A percentile compares a stretch with the other conserved stretches of the same genome.
These are phyloP conservation scores for Silvanus unidentatus DNA, from an alignment of 2,888 invertebrate species.

Conservation along the genomic window DNA sequence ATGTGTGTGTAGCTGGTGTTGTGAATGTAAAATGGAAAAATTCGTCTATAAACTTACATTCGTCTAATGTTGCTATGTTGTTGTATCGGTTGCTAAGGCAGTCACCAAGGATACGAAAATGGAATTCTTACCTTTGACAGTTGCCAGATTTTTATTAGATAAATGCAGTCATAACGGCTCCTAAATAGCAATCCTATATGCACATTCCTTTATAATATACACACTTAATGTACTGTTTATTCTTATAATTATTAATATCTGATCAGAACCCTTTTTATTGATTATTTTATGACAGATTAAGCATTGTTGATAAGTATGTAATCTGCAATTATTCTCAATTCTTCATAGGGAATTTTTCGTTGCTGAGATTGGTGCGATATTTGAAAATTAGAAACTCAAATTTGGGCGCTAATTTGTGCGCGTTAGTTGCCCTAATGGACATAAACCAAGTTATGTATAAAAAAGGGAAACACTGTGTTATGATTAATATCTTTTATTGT, in stretches of 20 bases:
- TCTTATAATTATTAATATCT: constrained; percentile 22
- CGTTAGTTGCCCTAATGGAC: too few species aligned
- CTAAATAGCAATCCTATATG: constrained; percentile 3
- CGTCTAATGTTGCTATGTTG: constrained; percentile 48
- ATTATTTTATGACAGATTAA: constrained; percentile 11
- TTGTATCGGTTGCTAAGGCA: constrained; percentile 49
- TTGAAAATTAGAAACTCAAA: too few species aligned
- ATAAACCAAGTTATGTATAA: too few species aligned
- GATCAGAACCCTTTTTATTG: constrained; percentile 19
- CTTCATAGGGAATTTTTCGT: too few species aligned
- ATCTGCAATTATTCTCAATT: too few species aligned
- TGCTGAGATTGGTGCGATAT: too few species aligned
- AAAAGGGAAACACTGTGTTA: too few species aligned
- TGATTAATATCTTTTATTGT: constrained; percentile 52
- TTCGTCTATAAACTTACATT: constrained; percentile 28
- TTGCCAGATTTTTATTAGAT: constrained; percentile 24
- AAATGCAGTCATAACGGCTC: too few species aligned
- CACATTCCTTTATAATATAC: background rate
- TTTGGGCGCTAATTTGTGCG: too few species aligned
- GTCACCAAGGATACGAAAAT: constrained; percentile 48
- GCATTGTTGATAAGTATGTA: too few species aligned
- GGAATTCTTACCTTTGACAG: constrained; percentile 44
- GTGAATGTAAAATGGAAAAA: constrained; percentile 20
- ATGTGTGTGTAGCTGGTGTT: too few species aligned
- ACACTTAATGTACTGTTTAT: background rate